Base-by-base conservation (phyloP, 2,888 invertebrate species). In the Neoaliturus tenellus region DNA sequence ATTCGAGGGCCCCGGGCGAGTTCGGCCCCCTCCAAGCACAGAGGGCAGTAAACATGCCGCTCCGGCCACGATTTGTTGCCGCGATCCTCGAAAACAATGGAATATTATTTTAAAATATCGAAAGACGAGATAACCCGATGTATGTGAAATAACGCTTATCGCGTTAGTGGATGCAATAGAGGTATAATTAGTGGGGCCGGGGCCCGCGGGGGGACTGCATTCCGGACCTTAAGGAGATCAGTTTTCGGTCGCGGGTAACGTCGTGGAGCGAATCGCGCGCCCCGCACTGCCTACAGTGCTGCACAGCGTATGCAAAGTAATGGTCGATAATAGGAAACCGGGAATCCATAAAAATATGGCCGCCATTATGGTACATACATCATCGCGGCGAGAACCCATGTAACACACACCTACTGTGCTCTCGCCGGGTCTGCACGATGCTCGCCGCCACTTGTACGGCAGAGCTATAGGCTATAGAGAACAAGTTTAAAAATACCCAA, bases 91-190 rank as follows among this genome's bases (percentile, higher is more conserved):
- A 82, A 82, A 82, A 82, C 82, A 82, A 82, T 82, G 82, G 82
- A 82, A 82, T 82, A 82, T 82, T 82, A 82, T 82, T 82, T 82
- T 82, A 82, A 82, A 82, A 82, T 82, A 82, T 82, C 73, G 82
- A 82, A 82, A 82, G 73, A 82, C 78, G 33, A 78, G 55, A 78
- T 78, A 55, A 55, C 73, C 73, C 82, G 55, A 55, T 51, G 73
- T 67, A 81, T 69, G 69, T 81, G 67, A 69, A 81, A 69, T 44
- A 55, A 33, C 67, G 81, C 81, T 81, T 81, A 81, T 81, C 81
- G 44, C 69, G 55, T 23, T 71, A 39, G 51, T 48, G 35, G 82
- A 73, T 55, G 71, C 82, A 82, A 82, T 82, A 73, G 55, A 73
- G 81, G 81, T 82, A 71, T 71, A 82, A 73, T 73, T 73, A 73